These are phyloP conservation scores for Drosophila mimica DNA, from an alignment of 2,888 invertebrate species.

Conservation along the genomic window DNA sequence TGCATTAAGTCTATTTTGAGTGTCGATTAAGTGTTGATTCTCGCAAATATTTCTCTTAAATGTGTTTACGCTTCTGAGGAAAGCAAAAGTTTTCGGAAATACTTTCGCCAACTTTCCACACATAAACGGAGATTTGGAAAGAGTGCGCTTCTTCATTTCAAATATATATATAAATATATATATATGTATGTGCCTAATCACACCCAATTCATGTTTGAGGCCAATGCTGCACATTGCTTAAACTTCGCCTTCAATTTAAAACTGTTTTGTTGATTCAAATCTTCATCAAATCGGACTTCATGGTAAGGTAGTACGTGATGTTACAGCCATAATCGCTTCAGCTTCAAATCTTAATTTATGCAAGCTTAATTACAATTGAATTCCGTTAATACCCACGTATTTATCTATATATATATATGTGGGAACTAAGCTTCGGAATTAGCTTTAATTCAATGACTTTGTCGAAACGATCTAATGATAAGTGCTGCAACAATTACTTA, in stretches of 20 bases:
- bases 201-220: slow-evolving; percentile 58
- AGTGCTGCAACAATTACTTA: slow-evolving; percentile 42
- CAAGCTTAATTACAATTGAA: slow-evolving; percentile 66
- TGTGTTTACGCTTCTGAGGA: slow-evolving; percentile 15
- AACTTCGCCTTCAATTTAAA: slow-evolving; percentile 63
- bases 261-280: slow-evolving; percentile 49
- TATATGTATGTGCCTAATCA: slow-evolving; percentile 30
- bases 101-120: too few relatives aligned
- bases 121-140: neutral
- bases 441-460: slow-evolving; percentile 61
- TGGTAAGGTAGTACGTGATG: slow-evolving; percentile 66
- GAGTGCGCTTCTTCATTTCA: neutral
- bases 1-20: slow-evolving; percentile 40
- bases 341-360: slow-evolving; percentile 66
- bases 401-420: neutral
- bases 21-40: slow-evolving; percentile 40
- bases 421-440: slow-evolving; percentile 58
- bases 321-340: slow-evolving; percentile 38
- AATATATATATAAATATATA: neutral
- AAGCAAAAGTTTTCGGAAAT: slow-evolving; percentile 10
- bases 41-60: slow-evolving; percentile 38
- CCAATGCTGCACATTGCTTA: slow-evolving; percentile 48
- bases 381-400: slow-evolving; percentile 61
- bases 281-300: slow-evolving; percentile 60
- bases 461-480: slow-evolving; percentile 44